Evolutionary conservation across 2,888 invertebrate species (phyloP), one percentile per base, ranked within the genome.

Genomic region (Bellardia pandia): DNA sequence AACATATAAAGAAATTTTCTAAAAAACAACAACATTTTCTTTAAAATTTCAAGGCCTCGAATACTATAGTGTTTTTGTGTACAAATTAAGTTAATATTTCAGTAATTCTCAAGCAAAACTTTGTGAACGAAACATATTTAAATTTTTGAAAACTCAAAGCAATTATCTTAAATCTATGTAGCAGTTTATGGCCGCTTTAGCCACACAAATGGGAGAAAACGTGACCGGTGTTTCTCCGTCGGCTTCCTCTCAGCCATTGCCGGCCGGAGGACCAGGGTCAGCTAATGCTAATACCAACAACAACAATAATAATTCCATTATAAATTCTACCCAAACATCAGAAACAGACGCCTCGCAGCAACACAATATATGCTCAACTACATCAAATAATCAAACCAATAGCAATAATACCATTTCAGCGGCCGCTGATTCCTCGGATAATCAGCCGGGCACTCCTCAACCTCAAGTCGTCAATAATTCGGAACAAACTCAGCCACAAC

Each of bases 391-490:
- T 3, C 68, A 75, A 16, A 89, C 89, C 68, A 91, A 77, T 48
- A 83, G 58, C 74, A 88, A 79, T 37, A 89, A 88, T 45, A 95
- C 96, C 74, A 95, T 96, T 90, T 95, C 96, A 89, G 96, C 96
- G 13, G 95, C 96, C 53, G 96, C 96, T 79, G 97, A 97, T 93
- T 96, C 96, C 81, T 96, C 96, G 90, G 97, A 97, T 93, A 94
- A 94, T 91, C 93, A 93, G 86, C 93, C 94, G 90, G 94, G 92
- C 86, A 94, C 92, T 88, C 93, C 93, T 89, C 94, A 93, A 90
- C 92, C 94, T 92, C 88, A 88, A 40, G 48, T 45, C 1, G 40
- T 89, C 88, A 74, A 66, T 66, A 45, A 45, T 45, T 9, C 45
- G 2, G 37, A 37, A 5, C 37, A 37, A 37, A 6, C 5, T 78